These are phyloP conservation scores for Hyppa rectilinea DNA, from an alignment of 2,888 invertebrate genomes.

Conservation along the genomic window DNA sequence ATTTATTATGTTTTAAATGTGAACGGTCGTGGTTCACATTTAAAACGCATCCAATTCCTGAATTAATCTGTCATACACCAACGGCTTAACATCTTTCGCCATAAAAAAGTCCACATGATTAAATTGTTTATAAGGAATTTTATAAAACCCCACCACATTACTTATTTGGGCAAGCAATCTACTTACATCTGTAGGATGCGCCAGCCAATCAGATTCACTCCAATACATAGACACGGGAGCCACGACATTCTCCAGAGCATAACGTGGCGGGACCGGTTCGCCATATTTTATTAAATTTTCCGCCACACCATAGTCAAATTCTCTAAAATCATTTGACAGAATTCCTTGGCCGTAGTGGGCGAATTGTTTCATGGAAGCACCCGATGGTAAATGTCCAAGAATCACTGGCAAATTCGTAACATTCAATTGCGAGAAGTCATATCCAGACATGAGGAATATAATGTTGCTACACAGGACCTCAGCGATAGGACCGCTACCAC, in stretches of 20 bases:
- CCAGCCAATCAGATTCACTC: slow-evolving; percentile 92
- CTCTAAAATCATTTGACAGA: slow-evolving; percentile 74
- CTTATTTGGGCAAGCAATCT: slow-evolving; percentile 89
- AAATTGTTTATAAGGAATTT: slow-evolving; percentile 87
- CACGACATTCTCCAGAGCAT: slow-evolving; percentile 73
- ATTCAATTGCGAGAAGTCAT: slow-evolving; percentile 90
- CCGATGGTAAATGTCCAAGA: slow-evolving; percentile 89
- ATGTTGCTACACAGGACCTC: slow-evolving; percentile 91
- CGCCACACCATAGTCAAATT: slow-evolving; percentile 77
- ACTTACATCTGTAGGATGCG: slow-evolving; percentile 90
- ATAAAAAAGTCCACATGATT: slow-evolving; percentile 83
- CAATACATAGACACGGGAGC: slow-evolving; percentile 81
- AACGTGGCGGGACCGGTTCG: slow-evolving; percentile 73
- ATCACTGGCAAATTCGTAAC: slow-evolving; percentile 90
- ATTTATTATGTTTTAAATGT: no score
- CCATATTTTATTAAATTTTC: slow-evolving; percentile 79
- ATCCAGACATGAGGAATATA: slow-evolving; percentile 91
- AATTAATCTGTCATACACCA: slow-evolving; percentile 72
- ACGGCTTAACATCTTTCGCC: slow-evolving; percentile 77
- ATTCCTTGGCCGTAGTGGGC: slow-evolving; percentile 90
- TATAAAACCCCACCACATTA: slow-evolving; percentile 89
- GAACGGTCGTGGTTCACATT: no score
- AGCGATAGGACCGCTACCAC: slow-evolving; percentile 81
- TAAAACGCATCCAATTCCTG: slow-evolving; percentile 58
- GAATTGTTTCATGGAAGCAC: slow-evolving; percentile 88